phyloP scores from a whole-genome alignment of 2,113 vertebrate genomes.

The Euleptes europaea region DNA sequence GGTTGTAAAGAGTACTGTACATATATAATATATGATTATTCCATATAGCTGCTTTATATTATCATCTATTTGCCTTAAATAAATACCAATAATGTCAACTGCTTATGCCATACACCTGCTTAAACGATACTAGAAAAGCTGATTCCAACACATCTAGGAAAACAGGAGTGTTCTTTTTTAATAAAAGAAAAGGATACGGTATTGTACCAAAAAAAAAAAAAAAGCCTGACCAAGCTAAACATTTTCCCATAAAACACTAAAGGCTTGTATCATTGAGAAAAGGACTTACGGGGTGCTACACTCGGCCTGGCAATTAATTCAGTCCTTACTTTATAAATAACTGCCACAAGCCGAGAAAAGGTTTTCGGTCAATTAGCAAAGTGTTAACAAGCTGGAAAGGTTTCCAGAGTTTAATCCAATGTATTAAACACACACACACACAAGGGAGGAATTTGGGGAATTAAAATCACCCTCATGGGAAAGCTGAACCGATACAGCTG shows the following conservation, averaged over 20 bases:
- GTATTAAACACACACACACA: slow-evolving; percentile 42
- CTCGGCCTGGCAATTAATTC: not conserved
- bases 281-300: not conserved
- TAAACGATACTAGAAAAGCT: not conserved
- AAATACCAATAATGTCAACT: not conserved
- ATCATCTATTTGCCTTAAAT: not conserved
- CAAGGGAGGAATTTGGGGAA: slow-evolving; percentile 13
- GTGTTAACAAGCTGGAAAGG: slow-evolving; percentile 42
- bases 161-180: not conserved
- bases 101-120: not conserved
- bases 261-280: not conserved
- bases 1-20: not conserved
- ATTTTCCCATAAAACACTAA: not conserved
- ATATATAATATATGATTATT: not conserved
- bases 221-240: not conserved
- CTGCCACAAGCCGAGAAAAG: not conserved
- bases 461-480: slow-evolving; percentile 25
- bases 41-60: not conserved
- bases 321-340: slow-evolving; percentile 20
- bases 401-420: slow-evolving; percentile 36
- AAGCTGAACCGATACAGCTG: slow-evolving; percentile 16
- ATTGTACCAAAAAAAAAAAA: not conserved
- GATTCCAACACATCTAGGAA: not conserved
- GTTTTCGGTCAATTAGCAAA: slow-evolving; percentile 35
- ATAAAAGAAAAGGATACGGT: not conserved